These are phyloP conservation scores for Leptobrachium leishanense DNA, from an alignment of 2,113 vertebrate species.

Conservation along the genomic window DNA sequence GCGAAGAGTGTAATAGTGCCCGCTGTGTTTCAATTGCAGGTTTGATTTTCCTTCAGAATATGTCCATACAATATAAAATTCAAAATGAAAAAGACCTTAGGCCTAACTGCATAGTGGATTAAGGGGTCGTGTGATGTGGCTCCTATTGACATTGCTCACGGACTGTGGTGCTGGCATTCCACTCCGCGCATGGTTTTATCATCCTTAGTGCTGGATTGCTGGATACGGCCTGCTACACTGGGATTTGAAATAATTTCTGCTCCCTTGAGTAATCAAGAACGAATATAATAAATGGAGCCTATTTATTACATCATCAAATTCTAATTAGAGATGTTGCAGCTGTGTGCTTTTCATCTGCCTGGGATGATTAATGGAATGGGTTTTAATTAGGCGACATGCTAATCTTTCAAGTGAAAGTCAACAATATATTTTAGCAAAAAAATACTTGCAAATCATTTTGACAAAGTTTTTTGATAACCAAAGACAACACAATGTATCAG, in stretches of 20 bases:
- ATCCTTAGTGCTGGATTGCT: neutral
- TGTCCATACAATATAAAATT: too few species aligned
- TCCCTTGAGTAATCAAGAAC: slow-evolving; percentile 32
- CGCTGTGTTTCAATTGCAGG: too few species aligned
- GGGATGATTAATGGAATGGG: slow-evolving; percentile 44
- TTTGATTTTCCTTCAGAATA: too few species aligned
- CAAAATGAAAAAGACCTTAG: too few species aligned
- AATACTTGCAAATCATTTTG: neutral
- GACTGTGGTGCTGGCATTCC: too few species aligned
- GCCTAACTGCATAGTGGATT: too few species aligned
- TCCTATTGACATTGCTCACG: too few species aligned
- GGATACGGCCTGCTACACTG: neutral
- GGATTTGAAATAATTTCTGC: neutral
- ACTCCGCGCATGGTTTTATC: too few species aligned
- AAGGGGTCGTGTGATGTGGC: too few species aligned
- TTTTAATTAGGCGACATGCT: slow-evolving; percentile 46
- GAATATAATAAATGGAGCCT: slow-evolving; percentile 46
- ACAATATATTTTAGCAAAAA: slow-evolving; percentile 25
- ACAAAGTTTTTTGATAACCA: neutral
- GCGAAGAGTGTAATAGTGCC: too few species aligned
- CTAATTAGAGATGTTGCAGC: slow-evolving; percentile 46
- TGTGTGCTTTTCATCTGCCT: slow-evolving; percentile 45
- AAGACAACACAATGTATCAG: neutral
- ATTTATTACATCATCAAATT: slow-evolving; percentile 49
- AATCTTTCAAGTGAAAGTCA: slow-evolving; percentile 46